Conservation (phyloP, 2,113 vertebrate species). For the Diphyllodes magnificus region DNA sequence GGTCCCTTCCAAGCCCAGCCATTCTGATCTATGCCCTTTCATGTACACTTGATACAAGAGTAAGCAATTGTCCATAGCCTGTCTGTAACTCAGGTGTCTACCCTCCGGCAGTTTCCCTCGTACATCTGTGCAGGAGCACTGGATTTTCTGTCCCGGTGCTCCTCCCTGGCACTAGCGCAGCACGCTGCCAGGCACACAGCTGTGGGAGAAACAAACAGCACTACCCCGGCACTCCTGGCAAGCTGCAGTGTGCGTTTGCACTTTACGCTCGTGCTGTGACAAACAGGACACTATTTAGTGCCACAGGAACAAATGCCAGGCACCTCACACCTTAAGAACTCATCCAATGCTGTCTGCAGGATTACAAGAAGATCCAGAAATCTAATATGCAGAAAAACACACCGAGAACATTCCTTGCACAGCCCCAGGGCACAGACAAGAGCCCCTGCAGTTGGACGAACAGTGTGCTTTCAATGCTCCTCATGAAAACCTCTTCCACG, state of each 20-base stretch:
- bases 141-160: neutral
- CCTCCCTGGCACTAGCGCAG: neutral
- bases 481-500: neutral
- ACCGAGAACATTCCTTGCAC: neutral
- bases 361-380: neutral
- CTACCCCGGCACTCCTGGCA: neutral
- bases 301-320: neutral
- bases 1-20: neutral
- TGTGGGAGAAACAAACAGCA: neutral
- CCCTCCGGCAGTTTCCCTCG: neutral
- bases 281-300: neutral
- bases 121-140: neutral
- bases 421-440: accelerated
- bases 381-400: neutral
- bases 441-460: neutral
- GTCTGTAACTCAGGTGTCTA: neutral
- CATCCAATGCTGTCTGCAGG: neutral
- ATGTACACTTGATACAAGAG: accelerated
- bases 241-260: neutral
- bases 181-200: neutral
- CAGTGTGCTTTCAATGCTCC: neutral
- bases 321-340: neutral
- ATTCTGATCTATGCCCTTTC: neutral
- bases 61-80: neutral
- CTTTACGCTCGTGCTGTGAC: accelerated